Evolutionary conservation across 1,140 invertebrate genomes (phyloP).

Genomic region (Procambarus clarkii): DNA sequence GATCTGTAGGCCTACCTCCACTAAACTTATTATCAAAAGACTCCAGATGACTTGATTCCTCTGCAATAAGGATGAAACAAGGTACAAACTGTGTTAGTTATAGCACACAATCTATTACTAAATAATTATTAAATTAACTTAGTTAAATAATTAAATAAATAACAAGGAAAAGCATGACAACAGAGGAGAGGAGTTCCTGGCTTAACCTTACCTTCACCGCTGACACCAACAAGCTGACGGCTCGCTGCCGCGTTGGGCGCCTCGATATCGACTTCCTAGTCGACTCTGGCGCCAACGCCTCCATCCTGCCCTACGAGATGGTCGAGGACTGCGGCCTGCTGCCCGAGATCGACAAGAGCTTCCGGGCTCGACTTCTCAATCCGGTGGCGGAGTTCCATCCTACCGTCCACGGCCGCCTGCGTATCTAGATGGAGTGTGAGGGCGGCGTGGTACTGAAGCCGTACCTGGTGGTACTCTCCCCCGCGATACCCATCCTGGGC

Average conservation of each 20-base stretch:
- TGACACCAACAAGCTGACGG: neutral
- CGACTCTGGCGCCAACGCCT: slow-evolving; percentile 33
- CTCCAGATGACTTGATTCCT: too few species aligned
- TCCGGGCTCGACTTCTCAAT: neutral
- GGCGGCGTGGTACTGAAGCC: neutral
- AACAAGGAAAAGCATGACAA: too few species aligned
- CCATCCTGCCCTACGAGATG: neutral
- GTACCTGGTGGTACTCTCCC: slow-evolving; percentile 17
- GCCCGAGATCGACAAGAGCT: neutral
- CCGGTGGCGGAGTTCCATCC: slow-evolving; percentile 21
- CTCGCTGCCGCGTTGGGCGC: neutral
- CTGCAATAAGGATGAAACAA: too few species aligned
- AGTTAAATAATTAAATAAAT: too few species aligned
- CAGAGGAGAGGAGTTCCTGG: too few species aligned
- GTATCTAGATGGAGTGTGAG: neutral
- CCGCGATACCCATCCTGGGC: slow-evolving; percentile 34
- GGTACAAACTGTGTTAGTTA: too few species aligned
- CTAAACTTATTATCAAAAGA: too few species aligned
- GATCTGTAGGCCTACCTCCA: too few species aligned
- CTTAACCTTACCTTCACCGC: neutral
- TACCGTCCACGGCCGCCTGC: slow-evolving; percentile 14
- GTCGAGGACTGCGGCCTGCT: neutral
- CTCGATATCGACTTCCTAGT: slow-evolving; percentile 5
- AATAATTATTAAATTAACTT: too few species aligned
- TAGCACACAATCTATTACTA: too few species aligned